Base-by-base conservation (phyloP, 2,113 vertebrate species). In the Ptilorrhoa leucosticta region DNA sequence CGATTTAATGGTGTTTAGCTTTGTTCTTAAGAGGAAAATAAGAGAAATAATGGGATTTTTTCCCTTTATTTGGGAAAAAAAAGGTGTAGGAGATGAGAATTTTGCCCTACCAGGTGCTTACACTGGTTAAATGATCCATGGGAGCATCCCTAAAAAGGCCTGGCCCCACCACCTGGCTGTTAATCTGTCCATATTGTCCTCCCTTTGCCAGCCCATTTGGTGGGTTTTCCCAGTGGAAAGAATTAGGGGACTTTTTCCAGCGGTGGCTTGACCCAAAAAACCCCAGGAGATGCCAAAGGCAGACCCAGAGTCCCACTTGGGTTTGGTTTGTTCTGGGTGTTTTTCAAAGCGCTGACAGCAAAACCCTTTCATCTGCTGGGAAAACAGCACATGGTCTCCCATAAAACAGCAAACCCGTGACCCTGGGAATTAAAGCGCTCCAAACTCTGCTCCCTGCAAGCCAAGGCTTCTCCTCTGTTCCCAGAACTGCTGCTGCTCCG, bases 321-420 rank as follows among this genome's bases (percentile, higher is more conserved):
- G 70, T 63, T 94, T 85, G 82, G 30, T 91, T 83, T 89, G 47
- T 56, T 70, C 26, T 8, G 72, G 24, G 21, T 5, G 27, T 61
- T 87, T 94, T 58, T 39, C 85, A 35, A 39, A 83, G 76, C 2
- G 64, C 31, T 70, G 85, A 96, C 66, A 90, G 51, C 69, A 81
- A 88, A 95, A 83, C 7, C 54, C 48, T 97, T 96, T 96, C 71
- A 92, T 91, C 85, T 95, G 54, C 92, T 96, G 94, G 94, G 95
- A 96, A 94, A 95, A 48, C 7, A 83, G 91, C 82, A 77, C 90
- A 33, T 10, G 35, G 79, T 13, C 39, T 88, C 92, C 73, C 77
- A 79, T 27, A 53, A 79, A 91, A 71, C 40, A 85, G 87, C 53
- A 92, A 77, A 91, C 7, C 33, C 76, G 7, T 26, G 93, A 96